Evolutionary conservation across 30 jellyfish, hydroid and myxozoan species (phyloP).

Genomic region (Turritopsis dohrnii): DNA sequence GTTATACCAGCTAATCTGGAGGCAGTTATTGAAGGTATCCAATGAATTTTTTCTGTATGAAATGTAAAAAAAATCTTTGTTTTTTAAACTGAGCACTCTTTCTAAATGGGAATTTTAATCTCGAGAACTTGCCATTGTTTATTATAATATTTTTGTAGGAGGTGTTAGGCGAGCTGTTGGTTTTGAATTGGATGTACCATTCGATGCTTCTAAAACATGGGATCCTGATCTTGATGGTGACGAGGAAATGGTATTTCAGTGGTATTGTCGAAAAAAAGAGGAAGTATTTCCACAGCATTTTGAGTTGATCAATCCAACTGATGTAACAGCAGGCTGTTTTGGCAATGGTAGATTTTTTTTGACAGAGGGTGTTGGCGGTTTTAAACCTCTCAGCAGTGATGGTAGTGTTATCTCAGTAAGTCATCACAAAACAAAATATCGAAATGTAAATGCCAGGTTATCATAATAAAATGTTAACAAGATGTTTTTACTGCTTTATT

Average conservation of each 20-base stretch:
- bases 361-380: constrained; percentile 19
- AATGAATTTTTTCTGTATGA: no score
- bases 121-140: no score
- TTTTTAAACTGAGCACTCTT: no score
- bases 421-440: neutral
- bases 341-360: constrained; percentile 47
- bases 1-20: constrained; percentile 62
- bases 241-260: constrained; percentile 41
- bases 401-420: constrained; percentile 35
- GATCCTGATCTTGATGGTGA: constrained; percentile 78
- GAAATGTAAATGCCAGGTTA: no score
- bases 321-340: constrained; percentile 65
- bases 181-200: constrained; percentile 35
- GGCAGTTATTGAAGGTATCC: constrained; percentile 55
- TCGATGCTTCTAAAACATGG: constrained; percentile 65
- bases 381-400: constrained; percentile 6
- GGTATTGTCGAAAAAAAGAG: constrained; percentile 72
- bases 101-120: no score
- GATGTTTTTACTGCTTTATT: neutral
- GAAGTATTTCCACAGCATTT: constrained; percentile 48
- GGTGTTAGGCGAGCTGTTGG: constrained; percentile 91
- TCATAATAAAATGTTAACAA: no score
- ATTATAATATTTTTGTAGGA: constrained; percentile 34
- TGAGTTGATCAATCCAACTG: constrained; percentile 18
- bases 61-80: no score